phyloP scores from a whole-genome alignment of 1,140 invertebrate genomes.

The Zaprionus taronus region DNA sequence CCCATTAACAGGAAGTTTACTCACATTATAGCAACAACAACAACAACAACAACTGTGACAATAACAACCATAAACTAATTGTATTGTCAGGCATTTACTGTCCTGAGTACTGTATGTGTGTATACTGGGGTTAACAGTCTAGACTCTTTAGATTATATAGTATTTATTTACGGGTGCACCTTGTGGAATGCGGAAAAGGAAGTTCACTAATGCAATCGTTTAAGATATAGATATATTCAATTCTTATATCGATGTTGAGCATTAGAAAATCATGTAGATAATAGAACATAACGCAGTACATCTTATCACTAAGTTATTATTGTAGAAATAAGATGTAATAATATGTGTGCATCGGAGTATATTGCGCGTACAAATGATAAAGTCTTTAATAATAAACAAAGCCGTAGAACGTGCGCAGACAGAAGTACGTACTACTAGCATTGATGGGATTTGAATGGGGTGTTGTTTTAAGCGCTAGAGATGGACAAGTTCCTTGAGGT shows the following conservation, averaged over 20 bases:
- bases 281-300: neutral
- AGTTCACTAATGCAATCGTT: neutral
- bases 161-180: neutral
- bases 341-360: slow-evolving; percentile 7
- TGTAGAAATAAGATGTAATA: neutral
- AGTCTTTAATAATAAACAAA: slow-evolving; percentile 23
- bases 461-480: slow-evolving; percentile 11
- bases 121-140: slow-evolving; percentile 17
- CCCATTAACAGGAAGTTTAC: slow-evolving; percentile 35
- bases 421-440: neutral
- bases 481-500: slow-evolving; percentile 32
- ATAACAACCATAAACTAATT: neutral
- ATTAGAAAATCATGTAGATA: neutral
- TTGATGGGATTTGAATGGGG: neutral
- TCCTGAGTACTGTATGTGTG: neutral
- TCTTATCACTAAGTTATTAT: neutral
- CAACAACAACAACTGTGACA: neutral
- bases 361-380: slow-evolving; percentile 43
- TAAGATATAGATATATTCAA: neutral
- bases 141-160: slow-evolving; percentile 7
- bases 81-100: slow-evolving; percentile 2
- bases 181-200: slow-evolving; percentile 27
- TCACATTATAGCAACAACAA: slow-evolving; percentile 2
- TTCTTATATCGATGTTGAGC: no score
- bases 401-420: slow-evolving; percentile 26